Conservation (phyloP, 1,140 invertebrate genomes). For the Bombus turneri region DNA sequence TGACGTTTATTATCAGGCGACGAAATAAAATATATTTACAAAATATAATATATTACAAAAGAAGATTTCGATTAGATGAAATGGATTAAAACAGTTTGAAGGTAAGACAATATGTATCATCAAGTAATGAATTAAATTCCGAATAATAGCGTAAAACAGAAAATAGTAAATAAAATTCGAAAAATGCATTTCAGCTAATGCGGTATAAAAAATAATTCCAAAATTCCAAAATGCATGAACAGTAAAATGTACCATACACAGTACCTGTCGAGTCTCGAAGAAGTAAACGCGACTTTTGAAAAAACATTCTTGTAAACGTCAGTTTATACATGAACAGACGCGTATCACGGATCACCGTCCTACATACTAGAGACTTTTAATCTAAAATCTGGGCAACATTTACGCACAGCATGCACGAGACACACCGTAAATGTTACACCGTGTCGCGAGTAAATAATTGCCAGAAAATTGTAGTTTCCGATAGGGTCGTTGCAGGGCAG, state of each 20-base stretch:
- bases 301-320: not conserved
- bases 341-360: slow-evolving; percentile 49
- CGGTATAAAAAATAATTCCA: not conserved
- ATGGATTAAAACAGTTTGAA: too few species aligned
- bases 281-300: slow-evolving; percentile 4
- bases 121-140: too few species aligned
- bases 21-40: too few species aligned
- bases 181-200: too few species aligned
- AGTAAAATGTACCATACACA: not conserved
- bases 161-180: too few species aligned
- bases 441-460: slow-evolving; percentile 66
- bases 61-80: too few species aligned
- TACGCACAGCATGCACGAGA: not conserved
- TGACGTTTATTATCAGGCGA: too few species aligned
- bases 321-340: slow-evolving; percentile 19
- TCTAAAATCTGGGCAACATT: slow-evolving; percentile 41
- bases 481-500: slow-evolving; percentile 19
- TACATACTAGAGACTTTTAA: slow-evolving; percentile 51
- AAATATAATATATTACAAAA: too few species aligned
- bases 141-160: too few species aligned
- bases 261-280: not conserved
- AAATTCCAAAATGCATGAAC: not conserved
- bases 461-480: slow-evolving; percentile 65
- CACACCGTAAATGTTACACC: slow-evolving; percentile 47
- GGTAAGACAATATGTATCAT: too few species aligned